These are phyloP conservation scores for Galerucella nymphaeae DNA, from an alignment of 2,888 invertebrate species.

Conservation along the genomic window DNA sequence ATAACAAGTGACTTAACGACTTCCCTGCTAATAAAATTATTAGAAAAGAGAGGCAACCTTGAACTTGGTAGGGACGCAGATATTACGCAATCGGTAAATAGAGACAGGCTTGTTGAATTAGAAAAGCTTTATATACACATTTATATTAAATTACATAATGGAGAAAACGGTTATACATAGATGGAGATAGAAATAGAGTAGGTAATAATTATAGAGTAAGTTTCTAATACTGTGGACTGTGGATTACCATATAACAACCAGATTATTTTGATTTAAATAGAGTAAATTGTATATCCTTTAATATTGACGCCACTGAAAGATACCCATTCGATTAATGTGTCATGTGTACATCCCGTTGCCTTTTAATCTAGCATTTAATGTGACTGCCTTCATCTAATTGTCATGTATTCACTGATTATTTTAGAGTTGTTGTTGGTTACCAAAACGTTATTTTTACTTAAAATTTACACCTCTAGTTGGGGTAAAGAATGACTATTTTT, in stretches of 20 bases:
- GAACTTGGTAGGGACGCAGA: background rate
- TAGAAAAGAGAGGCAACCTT: background rate
- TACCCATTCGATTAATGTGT: background rate
- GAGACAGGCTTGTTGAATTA: background rate
- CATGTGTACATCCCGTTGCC: background rate
- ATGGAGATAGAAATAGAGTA: too few species aligned
- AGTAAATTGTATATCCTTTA: background rate
- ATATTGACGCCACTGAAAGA: background rate
- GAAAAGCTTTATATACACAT: background rate
- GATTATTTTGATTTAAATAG: too few species aligned
- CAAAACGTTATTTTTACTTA: background rate
- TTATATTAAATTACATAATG: background rate
- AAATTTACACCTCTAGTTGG: background rate
- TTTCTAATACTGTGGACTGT: too few species aligned
- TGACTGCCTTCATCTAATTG: constrained; percentile 11
- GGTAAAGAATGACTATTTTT: too few species aligned
- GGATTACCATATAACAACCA: too few species aligned
- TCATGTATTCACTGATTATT: constrained; percentile 13
- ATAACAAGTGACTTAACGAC: background rate
- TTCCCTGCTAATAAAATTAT: background rate
- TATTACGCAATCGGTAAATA: background rate
- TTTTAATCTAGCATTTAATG: constrained; percentile 14
- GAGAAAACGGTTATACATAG: background rate
- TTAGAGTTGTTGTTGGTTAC: background rate
- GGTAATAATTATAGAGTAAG: too few species aligned